Base-by-base conservation (phyloP, 2,113 vertebrate genomes). In the Sinocyclocheilus maitianheensis region DNA sequence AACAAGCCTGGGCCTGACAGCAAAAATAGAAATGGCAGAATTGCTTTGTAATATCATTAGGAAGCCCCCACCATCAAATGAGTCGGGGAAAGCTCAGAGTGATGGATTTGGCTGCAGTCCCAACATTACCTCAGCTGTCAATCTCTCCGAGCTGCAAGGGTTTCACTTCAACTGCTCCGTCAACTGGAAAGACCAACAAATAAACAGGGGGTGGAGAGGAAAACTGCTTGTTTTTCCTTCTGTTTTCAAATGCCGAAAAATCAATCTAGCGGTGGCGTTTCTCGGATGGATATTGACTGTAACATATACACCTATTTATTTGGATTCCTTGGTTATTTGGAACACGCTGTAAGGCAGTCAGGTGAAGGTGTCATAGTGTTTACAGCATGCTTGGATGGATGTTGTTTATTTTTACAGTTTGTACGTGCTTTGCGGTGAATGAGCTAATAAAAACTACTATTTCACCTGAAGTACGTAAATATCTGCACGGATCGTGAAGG, bases 51-150 rank as follows among this genome's bases (percentile, higher is more conserved):
- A 76, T 76, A 51, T 76, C 74, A 51, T 76, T 76, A 76, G 74
- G 51, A 51, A 76, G 13, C 74, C 43, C 72, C n/a, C 43, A 51
- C 22, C 13, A 77, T 81, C n/a, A 48, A 81, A 51, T 40, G 67
- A 24, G 18, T 14, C 16, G 22, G 30, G 51, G 18, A 55, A 24
- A 12, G 55, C 76, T 87, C 91, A 85, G 90, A 88, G 87, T 89
- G 90, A 91, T 89, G 77, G 88, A 91, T 93, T 91, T 75, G 85
- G 85, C 87, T 43, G 34, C 84, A 81, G 83, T 90, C 90, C 91
- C 85, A 91, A 83, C 87, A 90, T 93, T 92, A 91, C 91, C 91
- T 94, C 91, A 93, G 86, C 71, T 86, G 58, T 89, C 87, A 89
- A 34, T 93, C 88, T 90, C 94, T 86, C 69, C 30, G 77, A 81